Evolutionary conservation across 2,888 invertebrate species (phyloP).

Genomic region (Serrognathus titanus): DNA sequence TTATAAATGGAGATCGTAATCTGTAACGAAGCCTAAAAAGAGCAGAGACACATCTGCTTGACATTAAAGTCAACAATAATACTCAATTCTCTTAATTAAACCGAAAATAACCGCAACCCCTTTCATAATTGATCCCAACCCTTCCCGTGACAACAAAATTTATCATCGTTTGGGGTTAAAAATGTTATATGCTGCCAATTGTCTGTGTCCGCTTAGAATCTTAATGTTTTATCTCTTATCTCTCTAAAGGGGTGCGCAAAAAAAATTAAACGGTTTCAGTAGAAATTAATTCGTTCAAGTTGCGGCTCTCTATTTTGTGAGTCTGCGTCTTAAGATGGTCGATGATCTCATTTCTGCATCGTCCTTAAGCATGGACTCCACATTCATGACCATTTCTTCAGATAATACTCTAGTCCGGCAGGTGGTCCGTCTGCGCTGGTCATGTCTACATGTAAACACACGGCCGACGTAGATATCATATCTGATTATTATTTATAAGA

Average conservation of each 20-base stretch:
- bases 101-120: slow-evolving; percentile 29
- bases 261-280: too few species aligned
- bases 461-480: slow-evolving; percentile 24
- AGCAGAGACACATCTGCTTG: slow-evolving; percentile 17
- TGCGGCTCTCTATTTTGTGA: too few species aligned
- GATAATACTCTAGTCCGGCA: slow-evolving; percentile 25
- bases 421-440: slow-evolving; percentile 27
- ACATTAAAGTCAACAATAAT: slow-evolving; percentile 29
- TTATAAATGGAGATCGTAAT: slow-evolving; percentile 14
- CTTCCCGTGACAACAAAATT: slow-evolving; percentile 31
- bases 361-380: slow-evolving; percentile 10
- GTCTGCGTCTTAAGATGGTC: slow-evolving; percentile 5
- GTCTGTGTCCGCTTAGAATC: slow-evolving; percentile 32
- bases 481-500: slow-evolving; percentile 29
- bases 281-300: too few species aligned
- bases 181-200: slow-evolving; percentile 36
- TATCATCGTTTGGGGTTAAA: slow-evolving; percentile 40
- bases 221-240: too few species aligned
- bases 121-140: slow-evolving; percentile 17
- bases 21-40: not conserved
- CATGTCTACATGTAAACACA: slow-evolving; percentile 23
- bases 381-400: slow-evolving; percentile 22
- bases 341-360: slow-evolving; percentile 20
- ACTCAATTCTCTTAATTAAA: slow-evolving; percentile 36
- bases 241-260: too few species aligned